These are phyloP conservation scores for Brachylomia viminalis DNA, from an alignment of 2,888 invertebrate genomes.

Conservation along the genomic window DNA sequence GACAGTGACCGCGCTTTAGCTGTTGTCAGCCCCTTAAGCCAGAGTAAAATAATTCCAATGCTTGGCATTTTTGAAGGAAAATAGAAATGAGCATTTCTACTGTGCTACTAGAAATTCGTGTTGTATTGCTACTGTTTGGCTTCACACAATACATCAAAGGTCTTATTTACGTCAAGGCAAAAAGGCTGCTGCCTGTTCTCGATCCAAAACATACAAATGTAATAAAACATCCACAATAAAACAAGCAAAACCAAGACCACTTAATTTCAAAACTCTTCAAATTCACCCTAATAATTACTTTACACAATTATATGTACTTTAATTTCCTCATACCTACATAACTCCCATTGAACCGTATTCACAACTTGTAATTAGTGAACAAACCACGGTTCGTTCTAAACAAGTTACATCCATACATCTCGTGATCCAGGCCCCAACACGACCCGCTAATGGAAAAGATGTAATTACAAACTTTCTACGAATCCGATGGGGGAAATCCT, in stretches of 20 bases:
- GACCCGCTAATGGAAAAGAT: constrained; percentile 70
- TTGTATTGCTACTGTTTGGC: background rate
- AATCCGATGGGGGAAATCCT: constrained; percentile 58
- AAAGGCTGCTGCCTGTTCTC: background rate
- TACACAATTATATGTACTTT: background rate
- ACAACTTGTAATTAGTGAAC: constrained; percentile 48
- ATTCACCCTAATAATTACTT: constrained; percentile 11
- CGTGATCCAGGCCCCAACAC: constrained; percentile 53
- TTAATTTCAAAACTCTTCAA: constrained; percentile 11
- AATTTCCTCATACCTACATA: constrained; percentile 14
- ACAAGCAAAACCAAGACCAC: background rate
- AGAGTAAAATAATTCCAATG: background rate
- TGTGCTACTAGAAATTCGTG: background rate
- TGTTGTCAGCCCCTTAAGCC: no score
- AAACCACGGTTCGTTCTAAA: constrained; percentile 50
- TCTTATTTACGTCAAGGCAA: background rate
- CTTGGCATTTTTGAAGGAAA: background rate
- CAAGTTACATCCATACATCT: constrained; percentile 54
- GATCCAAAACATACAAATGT: background rate
- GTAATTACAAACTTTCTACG: constrained; percentile 71
- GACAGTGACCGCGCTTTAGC: no score
- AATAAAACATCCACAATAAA: background rate
- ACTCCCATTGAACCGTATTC: constrained; percentile 36
- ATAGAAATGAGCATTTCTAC: background rate
- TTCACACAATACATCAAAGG: background rate